These are phyloP conservation scores for Orussus abietinus DNA, from an alignment of 1,140 invertebrate species.

Conservation along the genomic window DNA sequence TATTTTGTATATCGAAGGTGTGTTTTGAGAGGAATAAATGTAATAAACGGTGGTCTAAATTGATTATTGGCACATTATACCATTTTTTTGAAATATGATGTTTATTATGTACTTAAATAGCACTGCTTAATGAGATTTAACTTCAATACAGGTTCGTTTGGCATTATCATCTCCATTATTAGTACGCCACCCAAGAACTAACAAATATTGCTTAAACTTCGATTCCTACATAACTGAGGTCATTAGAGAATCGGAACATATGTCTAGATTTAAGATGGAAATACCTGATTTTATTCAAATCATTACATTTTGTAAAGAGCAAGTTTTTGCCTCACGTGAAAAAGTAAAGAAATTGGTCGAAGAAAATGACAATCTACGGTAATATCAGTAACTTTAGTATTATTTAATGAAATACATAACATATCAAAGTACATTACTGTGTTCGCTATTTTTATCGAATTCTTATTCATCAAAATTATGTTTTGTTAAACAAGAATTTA, in stretches of 20 bases:
- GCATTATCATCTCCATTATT: slow-evolving; percentile 60
- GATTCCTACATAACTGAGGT: slow-evolving; percentile 66
- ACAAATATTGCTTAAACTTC: slow-evolving; percentile 64
- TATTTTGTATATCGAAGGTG: slow-evolving; percentile 25
- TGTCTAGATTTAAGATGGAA: slow-evolving; percentile 63
- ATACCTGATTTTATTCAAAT: slow-evolving; percentile 65
- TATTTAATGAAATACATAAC: slow-evolving; percentile 17
- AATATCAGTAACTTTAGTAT: too few relatives aligned
- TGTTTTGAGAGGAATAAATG: too few relatives aligned
- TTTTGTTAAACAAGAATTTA: too few relatives aligned
- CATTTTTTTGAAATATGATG: too few relatives aligned
- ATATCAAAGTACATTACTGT: too few relatives aligned
- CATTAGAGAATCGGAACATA: slow-evolving; percentile 69
- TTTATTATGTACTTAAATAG: too few relatives aligned
- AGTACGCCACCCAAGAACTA: slow-evolving; percentile 56
- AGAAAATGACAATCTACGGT: slow-evolving; percentile 56
- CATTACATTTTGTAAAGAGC: slow-evolving; percentile 63
- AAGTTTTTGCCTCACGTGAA: slow-evolving; percentile 60
- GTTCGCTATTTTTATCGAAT: too few relatives aligned
- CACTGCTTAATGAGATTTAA: too few relatives aligned
- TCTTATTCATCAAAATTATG: too few relatives aligned
- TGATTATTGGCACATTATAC: too few relatives aligned
- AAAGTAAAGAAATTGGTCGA: slow-evolving; percentile 58
- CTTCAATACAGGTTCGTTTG: slow-evolving; percentile 55
- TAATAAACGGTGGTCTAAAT: too few relatives aligned